phyloP scores from a whole-genome alignment of 2,113 vertebrate species.

The Columba janthina region DNA sequence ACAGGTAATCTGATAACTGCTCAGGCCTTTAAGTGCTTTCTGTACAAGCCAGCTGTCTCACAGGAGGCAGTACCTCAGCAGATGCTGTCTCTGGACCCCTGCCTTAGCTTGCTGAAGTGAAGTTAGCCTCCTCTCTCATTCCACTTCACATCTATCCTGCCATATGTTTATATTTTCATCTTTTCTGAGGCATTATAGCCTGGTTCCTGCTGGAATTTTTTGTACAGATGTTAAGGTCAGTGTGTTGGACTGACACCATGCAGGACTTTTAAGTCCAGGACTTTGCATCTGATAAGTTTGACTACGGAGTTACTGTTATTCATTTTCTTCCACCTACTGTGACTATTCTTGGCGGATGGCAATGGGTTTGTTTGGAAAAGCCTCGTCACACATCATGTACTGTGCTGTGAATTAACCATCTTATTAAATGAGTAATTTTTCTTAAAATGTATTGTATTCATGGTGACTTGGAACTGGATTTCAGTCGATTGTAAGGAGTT shows the following conservation, averaged over 20 bases:
- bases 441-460: not conserved
- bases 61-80: not conserved
- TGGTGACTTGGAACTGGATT: not conserved
- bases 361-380: not conserved
- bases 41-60: not conserved
- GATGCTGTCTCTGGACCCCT: not conserved
- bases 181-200: not conserved
- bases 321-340: not conserved
- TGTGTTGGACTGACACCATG: not conserved
- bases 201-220: not conserved
- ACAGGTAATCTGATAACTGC: not conserved
- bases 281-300: not conserved
- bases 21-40: not conserved
- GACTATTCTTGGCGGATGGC: not conserved
- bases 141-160: not conserved
- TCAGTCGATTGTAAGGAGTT: not conserved
- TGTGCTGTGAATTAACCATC: not conserved
- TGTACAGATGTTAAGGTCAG: accelerated
- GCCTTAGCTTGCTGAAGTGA: not conserved
- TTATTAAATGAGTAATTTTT: not conserved
- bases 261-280: not conserved
- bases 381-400: not conserved
- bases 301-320: not conserved
- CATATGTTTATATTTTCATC: not conserved
- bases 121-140: not conserved